A percentile compares a stretch with the other conserved stretches of the same genome.
These are phyloP conservation scores for Nettapus auritus DNA, from an alignment of 2,113 vertebrate species.

Conservation along the genomic window DNA sequence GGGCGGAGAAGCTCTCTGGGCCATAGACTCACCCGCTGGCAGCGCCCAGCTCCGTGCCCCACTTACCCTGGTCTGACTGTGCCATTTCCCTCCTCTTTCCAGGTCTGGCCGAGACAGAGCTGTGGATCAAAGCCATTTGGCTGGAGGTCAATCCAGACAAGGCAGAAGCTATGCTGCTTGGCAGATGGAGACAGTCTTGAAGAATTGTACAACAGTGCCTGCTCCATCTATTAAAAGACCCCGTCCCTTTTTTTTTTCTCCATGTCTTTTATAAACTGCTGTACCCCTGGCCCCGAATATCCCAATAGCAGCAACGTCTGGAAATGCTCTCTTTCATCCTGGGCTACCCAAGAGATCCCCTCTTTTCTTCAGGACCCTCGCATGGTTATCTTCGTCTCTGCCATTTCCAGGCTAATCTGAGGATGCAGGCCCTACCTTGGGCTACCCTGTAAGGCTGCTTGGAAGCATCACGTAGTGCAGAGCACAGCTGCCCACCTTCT, in stretches of 20 bases:
- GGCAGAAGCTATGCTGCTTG: constrained; percentile 45
- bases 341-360: background rate
- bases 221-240: background rate
- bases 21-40: background rate
- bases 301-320: background rate
- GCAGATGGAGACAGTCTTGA: constrained; percentile 9
- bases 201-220: background rate
- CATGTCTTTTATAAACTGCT: background rate
- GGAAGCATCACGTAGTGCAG: background rate
- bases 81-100: constrained; percentile 16
- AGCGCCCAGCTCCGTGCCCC: background rate
- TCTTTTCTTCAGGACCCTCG: background rate
- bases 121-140: constrained; percentile 56
- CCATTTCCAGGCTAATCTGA: constrained; percentile 29
- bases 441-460: constrained; percentile 59
- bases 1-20: background rate
- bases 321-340: background rate
- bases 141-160: constrained; percentile 50
- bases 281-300: background rate
- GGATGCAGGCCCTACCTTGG: constrained; percentile 54
- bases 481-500: constrained; percentile 59
- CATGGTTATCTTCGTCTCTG: background rate
- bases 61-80: background rate
- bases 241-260: background rate
- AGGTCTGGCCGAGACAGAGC: constrained; percentile 31